A percentile compares a stretch with the other conserved stretches of the same genome.
Conservation (phyloP, 1,140 invertebrate genomes). For the Eciton burchellii region DNA sequence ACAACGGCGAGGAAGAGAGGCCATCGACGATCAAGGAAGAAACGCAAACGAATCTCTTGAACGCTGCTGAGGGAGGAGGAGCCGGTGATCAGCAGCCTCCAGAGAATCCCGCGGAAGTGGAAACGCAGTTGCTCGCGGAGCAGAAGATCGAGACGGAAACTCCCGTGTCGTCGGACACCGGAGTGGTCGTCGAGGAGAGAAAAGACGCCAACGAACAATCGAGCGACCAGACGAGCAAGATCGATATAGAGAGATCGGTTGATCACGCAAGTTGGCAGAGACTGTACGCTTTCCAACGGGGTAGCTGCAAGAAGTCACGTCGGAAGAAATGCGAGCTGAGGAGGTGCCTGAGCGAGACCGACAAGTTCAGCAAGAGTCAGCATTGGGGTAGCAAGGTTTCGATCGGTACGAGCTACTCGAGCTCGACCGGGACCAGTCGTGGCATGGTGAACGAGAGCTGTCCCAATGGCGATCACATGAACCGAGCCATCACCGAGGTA, state of each 20-base stretch:
- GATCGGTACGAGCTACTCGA: constrained; percentile 45
- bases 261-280: neutral
- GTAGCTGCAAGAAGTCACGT: constrained; percentile 26
- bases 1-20: neutral
- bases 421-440: neutral
- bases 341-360: constrained; percentile 47
- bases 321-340: constrained; percentile 24
- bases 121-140: neutral
- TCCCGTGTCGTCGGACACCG: neutral
- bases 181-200: neutral
- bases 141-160: neutral
- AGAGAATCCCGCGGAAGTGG: neutral
- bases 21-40: neutral
- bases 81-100: neutral
- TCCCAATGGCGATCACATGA: constrained; percentile 28
- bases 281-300: constrained; percentile 30
- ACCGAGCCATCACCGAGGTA: constrained; percentile 74
- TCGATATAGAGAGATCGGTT: neutral
- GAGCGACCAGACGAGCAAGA: neutral
- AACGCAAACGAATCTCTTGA: neutral
- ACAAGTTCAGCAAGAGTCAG: neutral
- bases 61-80: neutral
- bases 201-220: neutral
- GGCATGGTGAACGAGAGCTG: constrained; percentile 48
- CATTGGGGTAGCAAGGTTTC: neutral